Evolutionary conservation across 2,888 invertebrate genomes (phyloP).

Genomic region (Hydriomena furcata): DNA sequence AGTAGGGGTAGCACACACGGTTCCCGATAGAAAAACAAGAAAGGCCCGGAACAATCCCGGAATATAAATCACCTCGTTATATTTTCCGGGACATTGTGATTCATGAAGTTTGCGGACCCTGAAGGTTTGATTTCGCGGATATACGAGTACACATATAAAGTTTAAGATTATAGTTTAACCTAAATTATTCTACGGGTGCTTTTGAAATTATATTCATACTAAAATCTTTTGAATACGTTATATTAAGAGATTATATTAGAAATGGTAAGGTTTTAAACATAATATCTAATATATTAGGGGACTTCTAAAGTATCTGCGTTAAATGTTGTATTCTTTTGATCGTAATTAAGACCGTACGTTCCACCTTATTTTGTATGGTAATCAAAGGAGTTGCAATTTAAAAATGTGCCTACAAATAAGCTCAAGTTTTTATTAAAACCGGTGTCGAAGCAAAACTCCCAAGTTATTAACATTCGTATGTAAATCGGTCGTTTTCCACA

Average conservation of each 20-base stretch:
- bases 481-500: conserved; percentile 68
- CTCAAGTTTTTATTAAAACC: conserved; percentile 24
- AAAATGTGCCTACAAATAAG: conserved; percentile 19
- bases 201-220: not conserved
- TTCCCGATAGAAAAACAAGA: conserved; percentile 74
- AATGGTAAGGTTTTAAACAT: too few relatives aligned
- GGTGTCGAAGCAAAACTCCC: conserved; percentile 35
- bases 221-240: too few relatives aligned
- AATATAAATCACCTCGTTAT: conserved; percentile 83
- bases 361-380: conserved; percentile 20
- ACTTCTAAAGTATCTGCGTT: too few relatives aligned
- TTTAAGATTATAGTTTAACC: conserved; percentile 13
- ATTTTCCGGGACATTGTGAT: conserved; percentile 82
- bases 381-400: conserved; percentile 15
- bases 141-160: conserved; percentile 45
- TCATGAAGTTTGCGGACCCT: conserved; percentile 77
- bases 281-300: too few relatives aligned
- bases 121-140: conserved; percentile 62
- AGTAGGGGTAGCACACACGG: conserved; percentile 45
- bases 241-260: too few relatives aligned
- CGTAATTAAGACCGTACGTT: not conserved
- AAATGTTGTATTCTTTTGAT: too few relatives aligned
- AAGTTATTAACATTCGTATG: conserved; percentile 78
- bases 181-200: not conserved
- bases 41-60: conserved; percentile 64